Conservation (phyloP, 1,140 invertebrate genomes). For the Aricia agestis region DNA sequence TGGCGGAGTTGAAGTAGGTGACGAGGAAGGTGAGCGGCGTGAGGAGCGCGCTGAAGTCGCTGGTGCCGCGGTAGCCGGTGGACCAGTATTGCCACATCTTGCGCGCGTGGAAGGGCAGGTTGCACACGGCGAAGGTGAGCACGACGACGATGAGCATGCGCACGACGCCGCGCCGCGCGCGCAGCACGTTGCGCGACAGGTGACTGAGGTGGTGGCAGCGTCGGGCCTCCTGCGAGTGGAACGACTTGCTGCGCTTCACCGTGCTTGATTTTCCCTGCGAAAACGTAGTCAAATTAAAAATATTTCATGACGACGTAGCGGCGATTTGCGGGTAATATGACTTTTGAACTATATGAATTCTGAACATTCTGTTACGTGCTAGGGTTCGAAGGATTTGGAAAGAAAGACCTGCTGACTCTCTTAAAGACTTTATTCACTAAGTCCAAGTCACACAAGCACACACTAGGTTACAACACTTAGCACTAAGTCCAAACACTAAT, state of each 20-base stretch:
- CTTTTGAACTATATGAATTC: too few species aligned
- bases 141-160: conserved; percentile 90
- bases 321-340: too few species aligned
- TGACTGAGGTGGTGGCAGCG: conserved; percentile 77
- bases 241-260: conserved; percentile 37
- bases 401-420: too few species aligned
- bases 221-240: conserved; percentile 45
- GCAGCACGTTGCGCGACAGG: conserved; percentile 81
- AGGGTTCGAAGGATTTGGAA: too few species aligned
- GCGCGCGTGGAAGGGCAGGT: conserved; percentile 88
- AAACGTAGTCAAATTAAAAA: conserved; percentile 19
- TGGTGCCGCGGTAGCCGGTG: conserved; percentile 79
- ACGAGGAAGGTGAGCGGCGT: conserved; percentile 90
- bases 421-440: too few species aligned
- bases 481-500: too few species aligned
- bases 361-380: too few species aligned
- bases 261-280: conserved; percentile 42
- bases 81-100: conserved; percentile 88
- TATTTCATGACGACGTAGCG: not conserved
- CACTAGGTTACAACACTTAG: too few species aligned
- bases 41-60: conserved; percentile 83
- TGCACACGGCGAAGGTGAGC: conserved; percentile 88
- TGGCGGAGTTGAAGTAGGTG: conserved; percentile 89
- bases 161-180: conserved; percentile 82
- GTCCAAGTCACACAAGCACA: too few species aligned